Base-by-base conservation (phyloP, 2,888 invertebrate species). In the Acheta domesticus region DNA sequence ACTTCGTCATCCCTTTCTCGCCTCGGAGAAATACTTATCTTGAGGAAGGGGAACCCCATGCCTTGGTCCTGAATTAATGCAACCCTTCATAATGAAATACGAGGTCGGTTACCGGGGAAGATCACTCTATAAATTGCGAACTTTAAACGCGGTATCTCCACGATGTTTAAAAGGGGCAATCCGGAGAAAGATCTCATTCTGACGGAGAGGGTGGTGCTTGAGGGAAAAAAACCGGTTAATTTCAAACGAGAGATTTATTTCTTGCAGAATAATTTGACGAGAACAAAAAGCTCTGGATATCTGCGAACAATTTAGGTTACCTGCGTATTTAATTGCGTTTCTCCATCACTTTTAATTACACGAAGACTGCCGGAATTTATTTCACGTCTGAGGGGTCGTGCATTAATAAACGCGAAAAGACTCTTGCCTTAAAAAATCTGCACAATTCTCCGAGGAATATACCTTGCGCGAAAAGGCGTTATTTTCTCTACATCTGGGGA, bases 31-130 rank as follows among this genome's bases (percentile, higher is more conserved):
- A 62, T 62, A n/a, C 62, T 62, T 62, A 11, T 62, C n/a, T 19
- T 14, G n/a, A n/a, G n/a, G 8, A 62, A n/a, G 62, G 62, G 62
- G n/a, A n/a, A 19, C n/a, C n/a, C 62, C 4, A 62, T 8, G n/a
- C n/a, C 62, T n/a, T 62, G 14, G 62, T n/a, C 62, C n/a, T 62
- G 62, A 62, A 62, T 62, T 62, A 62, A 62, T 62, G 62, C n/a
- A 62, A 62, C 62, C 62, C 62, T 62, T 62, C 62, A 62, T 62
- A 62, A 62, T 62, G 62, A 62, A 62, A 62, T 62, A 62, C 62
- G 62, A n/a, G 62, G 62, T 62, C 62, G 62, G 62, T 62, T 62
- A 62, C 62, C 62, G n/a, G n/a, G 62, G 16, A 19, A 62, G 62
- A 62, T 62, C 62, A 62, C 62, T 62, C 62, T 62, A 62, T 62